phyloP scores from a whole-genome alignment of 2,113 vertebrate genomes.

The Callithrix jacchus region DNA sequence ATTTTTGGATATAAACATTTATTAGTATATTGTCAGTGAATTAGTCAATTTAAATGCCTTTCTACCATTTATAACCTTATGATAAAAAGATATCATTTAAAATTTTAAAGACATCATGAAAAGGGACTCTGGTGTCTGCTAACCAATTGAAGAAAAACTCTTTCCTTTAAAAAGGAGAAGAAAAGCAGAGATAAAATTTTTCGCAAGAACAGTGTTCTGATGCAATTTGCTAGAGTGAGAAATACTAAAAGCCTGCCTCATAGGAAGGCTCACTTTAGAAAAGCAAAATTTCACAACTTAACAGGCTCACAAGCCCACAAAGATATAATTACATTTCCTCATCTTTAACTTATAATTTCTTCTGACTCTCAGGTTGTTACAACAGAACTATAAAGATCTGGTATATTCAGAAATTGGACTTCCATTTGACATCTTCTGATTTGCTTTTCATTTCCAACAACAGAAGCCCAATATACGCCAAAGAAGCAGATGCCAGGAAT shows the following conservation, averaged over 20 bases:
- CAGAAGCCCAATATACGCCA: constrained; percentile 39
- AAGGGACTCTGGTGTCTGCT: not conserved
- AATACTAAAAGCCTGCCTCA: constrained; percentile 67
- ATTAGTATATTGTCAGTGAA: constrained; percentile 43
- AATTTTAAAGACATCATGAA: constrained; percentile 54
- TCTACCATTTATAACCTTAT: not conserved
- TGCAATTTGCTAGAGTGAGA: constrained; percentile 54
- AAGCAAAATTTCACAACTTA: constrained; percentile 58
- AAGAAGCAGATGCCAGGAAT: constrained; percentile 12
- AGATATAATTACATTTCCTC: constrained; percentile 74
- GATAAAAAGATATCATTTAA: constrained; percentile 56
- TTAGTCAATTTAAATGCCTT: constrained; percentile 2
- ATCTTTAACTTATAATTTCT: constrained; percentile 59
- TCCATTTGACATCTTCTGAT: constrained; percentile 41
- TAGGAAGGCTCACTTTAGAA: constrained; percentile 56
- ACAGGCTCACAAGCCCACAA: constrained; percentile 46
- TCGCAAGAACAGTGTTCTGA: constrained; percentile 7
- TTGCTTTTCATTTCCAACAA: constrained; percentile 41
- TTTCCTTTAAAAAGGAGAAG: constrained; percentile 26
- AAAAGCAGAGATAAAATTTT: not conserved
- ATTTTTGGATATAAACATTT: constrained; percentile 1
- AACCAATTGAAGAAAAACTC: constrained; percentile 27
- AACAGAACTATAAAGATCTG: constrained; percentile 46
- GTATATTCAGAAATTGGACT: constrained; percentile 44
- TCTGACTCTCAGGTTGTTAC: constrained; percentile 41